Base-by-base conservation (phyloP, 2,888 invertebrate genomes). In the Diarsia dahlii region DNA sequence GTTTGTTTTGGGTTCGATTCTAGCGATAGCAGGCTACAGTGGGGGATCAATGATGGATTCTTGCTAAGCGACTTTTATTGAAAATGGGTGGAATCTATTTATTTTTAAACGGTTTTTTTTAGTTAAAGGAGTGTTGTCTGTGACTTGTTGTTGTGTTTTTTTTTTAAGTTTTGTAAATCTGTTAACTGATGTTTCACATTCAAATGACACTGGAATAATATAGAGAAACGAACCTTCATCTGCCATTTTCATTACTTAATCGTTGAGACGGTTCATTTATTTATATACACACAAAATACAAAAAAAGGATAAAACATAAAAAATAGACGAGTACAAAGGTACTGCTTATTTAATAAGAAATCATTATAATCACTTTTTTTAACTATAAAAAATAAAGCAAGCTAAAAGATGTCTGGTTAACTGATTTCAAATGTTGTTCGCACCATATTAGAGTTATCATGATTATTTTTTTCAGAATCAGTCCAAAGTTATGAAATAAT, bases 1-100 rank as follows among this genome's bases (percentile, higher is more conserved):
- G 86, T 86, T 84, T 78, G 86, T 84, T 86, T 84, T 86, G 72
- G 83, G 86, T 82, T 84, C 65, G 86, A 75, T 86, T 86, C 86
- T 78, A 66, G 71, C 52, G 83, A 76, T 82, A 77, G 69, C 74
- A 63, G 63, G 28, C 60, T 34, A 52, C n/a, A 60, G n/a, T 46
- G 50, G 67, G 71, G 64, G 63, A 77, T 84, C 83, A 76, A 75
- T 82, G 71, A 82, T 76, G 71, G 86, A 78, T 75, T 81, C 76
- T 52, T 65, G 39, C 58, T 76, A 76, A 82, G 76, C 73, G 73
- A 74, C 62, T 64, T 71, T 67, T 67, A 76, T 82, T 68, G 75
- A 85, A 73, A 68, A 60, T 81, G 23, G 4, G 58, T 48, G 39
- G 13, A 60, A 60, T 76, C 65, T 58, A 46, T 58, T 67, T 23